These are phyloP conservation scores for Octodon degus DNA, from an alignment of 2,113 vertebrate species.

Conservation along the genomic window DNA sequence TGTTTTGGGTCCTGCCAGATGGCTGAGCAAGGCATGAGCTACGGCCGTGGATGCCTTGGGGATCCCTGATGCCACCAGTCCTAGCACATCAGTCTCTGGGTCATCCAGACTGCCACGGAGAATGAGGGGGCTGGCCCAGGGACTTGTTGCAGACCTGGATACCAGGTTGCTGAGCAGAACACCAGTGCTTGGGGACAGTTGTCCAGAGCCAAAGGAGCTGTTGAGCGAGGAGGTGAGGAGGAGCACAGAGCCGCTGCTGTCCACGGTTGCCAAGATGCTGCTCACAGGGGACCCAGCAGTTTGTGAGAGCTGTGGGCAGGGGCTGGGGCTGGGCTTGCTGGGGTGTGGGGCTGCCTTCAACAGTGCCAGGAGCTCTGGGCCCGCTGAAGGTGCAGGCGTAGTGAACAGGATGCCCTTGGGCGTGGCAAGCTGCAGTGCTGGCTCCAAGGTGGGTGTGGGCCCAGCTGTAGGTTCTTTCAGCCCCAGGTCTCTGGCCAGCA, in stretches of 20 bases:
- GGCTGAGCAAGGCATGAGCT: slow-evolving; percentile 73
- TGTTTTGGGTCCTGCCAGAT: slow-evolving; percentile 65
- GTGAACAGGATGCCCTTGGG: slow-evolving; percentile 74
- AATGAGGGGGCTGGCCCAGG: slow-evolving; percentile 83
- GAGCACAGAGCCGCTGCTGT: slow-evolving; percentile 81
- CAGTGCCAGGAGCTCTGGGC: slow-evolving; percentile 78
- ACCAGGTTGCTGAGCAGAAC: slow-evolving; percentile 83
- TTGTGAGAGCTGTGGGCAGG: neutral
- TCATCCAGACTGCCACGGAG: slow-evolving; percentile 64
- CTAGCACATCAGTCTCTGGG: slow-evolving; percentile 62
- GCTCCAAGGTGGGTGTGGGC: slow-evolving; percentile 66
- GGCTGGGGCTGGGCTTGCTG: neutral
- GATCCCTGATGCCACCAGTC: slow-evolving; percentile 79
- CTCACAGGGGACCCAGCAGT: neutral
- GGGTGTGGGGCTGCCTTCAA: slow-evolving; percentile 68
- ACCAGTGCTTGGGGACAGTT: slow-evolving; percentile 81
- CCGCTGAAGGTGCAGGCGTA: slow-evolving; percentile 63
- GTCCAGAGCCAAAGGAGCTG: slow-evolving; percentile 84
- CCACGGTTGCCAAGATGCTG: slow-evolving; percentile 80
- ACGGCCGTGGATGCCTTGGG: slow-evolving; percentile 66
- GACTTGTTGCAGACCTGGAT: neutral
- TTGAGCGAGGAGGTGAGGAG: slow-evolving; percentile 85
- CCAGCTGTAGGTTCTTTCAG: slow-evolving; percentile 43
- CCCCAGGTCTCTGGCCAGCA: slow-evolving; percentile 77
- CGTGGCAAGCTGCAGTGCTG: neutral